Evolutionary conservation across 2,888 invertebrate genomes (phyloP).

Genomic region (Asteroscopus sphinx): DNA sequence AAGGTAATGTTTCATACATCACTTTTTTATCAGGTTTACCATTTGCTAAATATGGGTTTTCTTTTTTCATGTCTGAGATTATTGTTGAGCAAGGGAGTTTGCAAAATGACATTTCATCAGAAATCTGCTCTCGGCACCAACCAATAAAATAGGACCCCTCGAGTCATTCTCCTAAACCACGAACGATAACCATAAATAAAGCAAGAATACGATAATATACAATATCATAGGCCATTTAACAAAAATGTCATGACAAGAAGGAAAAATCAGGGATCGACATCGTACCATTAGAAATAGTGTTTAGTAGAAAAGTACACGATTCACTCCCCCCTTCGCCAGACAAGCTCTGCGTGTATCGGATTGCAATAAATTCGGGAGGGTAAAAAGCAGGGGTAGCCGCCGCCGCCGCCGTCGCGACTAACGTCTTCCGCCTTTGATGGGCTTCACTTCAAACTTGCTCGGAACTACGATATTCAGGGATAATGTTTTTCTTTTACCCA

Average conservation of each 20-base stretch:
- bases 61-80: too few relatives aligned
- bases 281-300: constrained; percentile 35
- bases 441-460: constrained; percentile 65
- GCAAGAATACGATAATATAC: constrained; percentile 9
- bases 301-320: constrained; percentile 38
- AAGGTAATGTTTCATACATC: too few relatives aligned
- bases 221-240: constrained; percentile 11
- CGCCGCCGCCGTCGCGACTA: constrained; percentile 58
- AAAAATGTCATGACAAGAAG: constrained; percentile 26
- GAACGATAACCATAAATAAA: constrained; percentile 46
- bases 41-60: too few relatives aligned
- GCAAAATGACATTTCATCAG: constrained; percentile 28
- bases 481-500: constrained; percentile 9
- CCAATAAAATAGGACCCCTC: constrained; percentile 22
- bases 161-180: constrained; percentile 31
- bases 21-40: too few relatives aligned
- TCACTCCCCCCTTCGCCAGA: constrained; percentile 41
- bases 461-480: constrained; percentile 9
- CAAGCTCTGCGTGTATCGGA: constrained; percentile 72
- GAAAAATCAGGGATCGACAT: constrained; percentile 40
- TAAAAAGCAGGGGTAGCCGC: constrained; percentile 59
- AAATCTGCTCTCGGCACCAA: constrained; percentile 9
- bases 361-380: constrained; percentile 83
- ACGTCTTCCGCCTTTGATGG: constrained; percentile 76
- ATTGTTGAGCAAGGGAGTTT: too few relatives aligned